Base-by-base conservation (phyloP, 2,797 vertebrate species). In the Malurus splendens region DNA sequence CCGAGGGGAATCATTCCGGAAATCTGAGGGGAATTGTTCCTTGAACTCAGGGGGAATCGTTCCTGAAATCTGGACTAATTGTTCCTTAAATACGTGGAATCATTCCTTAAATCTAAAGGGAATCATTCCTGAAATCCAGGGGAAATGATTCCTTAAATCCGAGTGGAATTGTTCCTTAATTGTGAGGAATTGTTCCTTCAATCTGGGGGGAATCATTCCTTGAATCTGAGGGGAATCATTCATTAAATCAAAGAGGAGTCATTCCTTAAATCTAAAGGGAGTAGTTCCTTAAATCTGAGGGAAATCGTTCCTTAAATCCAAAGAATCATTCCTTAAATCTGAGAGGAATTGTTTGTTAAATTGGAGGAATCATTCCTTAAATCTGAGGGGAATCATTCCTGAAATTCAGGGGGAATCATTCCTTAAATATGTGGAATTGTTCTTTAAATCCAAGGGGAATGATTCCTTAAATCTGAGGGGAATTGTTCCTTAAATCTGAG, bases 341-440 rank as follows among this genome's bases (percentile, higher is more conserved):
- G 50, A 23, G 7, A 5, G 27, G 12, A 66, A 17, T 30, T 0
- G 0, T 27, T n/a, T 11, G 1, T 44, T 48, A 6, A 59, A 39
- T n/a, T 4, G 10, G 18, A 8, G 22, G 4, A 55, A 27, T 9
- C 0, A 0, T 28, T 33, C 14, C 1, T 71, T 14, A 6, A 27
- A 42, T 32, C 10, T 15, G 16, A 19, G 8, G 3, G 47, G 16
- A n/a, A 10, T 17, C 0, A 0, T 14, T 41, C 15, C 1, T 23
- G 28, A 4, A 36, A 20, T 62, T 2, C 19, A 24, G 22, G 7
- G 12, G n/a, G 4, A 52, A 23, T 18, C 0, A 0, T 33, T 24
- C 4, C 2, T n/a, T 24, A 22, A 38, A 25, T 25, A 3, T 38
- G 12, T 5, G 25, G 18, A 28, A 28, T 19, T 0, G 0, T 10